Percentiles rank a stretch among this genome's conserved stretches.
Evolutionary conservation across 2,888 invertebrate genomes (phyloP).

Genomic region (Brachylomia viminalis): DNA sequence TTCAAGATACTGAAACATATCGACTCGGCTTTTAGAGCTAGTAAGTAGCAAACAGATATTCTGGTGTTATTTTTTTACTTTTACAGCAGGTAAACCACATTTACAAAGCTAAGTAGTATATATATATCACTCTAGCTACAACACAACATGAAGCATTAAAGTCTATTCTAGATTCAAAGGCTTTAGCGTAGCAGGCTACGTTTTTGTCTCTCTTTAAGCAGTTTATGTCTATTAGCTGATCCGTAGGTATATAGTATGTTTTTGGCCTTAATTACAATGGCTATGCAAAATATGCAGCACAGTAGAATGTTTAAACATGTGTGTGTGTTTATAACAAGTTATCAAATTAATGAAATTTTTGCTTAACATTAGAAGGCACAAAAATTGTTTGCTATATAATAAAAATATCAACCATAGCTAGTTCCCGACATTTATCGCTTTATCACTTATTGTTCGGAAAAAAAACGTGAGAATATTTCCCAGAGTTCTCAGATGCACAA

Average conservation of each 20-base stretch:
- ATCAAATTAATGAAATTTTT: neutral
- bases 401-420: constrained; percentile 5
- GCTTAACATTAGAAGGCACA: no score
- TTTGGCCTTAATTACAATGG: neutral
- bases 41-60: constrained; percentile 77
- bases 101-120: no score
- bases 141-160: no score
- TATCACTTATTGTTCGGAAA: constrained; percentile 56
- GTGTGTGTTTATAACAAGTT: neutral
- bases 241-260: neutral
- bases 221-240: neutral
- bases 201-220: neutral
- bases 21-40: constrained; percentile 89
- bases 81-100: no score
- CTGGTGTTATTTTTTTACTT: no score
- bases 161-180: neutral
- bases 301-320: neutral
- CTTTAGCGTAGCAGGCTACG: neutral
- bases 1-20: constrained; percentile 88
- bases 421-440: constrained; percentile 40
- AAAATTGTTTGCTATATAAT: neutral
- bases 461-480: constrained; percentile 57
- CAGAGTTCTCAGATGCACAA: constrained; percentile 49
- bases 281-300: constrained; percentile 1
- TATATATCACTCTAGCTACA: no score